Evolutionary conservation across 2,797 vertebrate genomes (phyloP).

Genomic region (Cossypha caffra): DNA sequence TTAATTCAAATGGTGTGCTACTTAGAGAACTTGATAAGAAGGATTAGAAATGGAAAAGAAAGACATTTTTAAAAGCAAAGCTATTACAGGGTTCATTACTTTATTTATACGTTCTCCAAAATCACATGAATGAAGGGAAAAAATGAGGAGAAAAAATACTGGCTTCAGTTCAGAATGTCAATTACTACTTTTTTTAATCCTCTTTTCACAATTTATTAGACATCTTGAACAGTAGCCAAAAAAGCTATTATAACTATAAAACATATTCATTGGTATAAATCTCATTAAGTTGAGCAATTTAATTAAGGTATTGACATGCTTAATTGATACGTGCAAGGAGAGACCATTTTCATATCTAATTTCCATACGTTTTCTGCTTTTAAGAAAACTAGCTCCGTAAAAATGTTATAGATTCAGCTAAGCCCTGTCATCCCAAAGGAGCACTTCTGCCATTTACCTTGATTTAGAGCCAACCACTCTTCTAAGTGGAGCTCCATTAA

Average conservation of each 20-base stretch:
- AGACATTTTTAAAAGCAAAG: conserved; percentile 68
- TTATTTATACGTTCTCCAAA: conserved; percentile 75
- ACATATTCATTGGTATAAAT: conserved; percentile 97
- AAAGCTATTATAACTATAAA: conserved; percentile 99
- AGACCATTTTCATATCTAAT: conserved; percentile 92
- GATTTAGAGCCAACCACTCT: conserved; percentile 86
- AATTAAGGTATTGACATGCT: conserved; percentile 99
- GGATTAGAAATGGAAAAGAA: conserved; percentile 71
- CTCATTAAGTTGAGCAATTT: conserved; percentile 97
- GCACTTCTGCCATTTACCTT: conserved; percentile 90
- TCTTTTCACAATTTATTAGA: conserved; percentile 93
- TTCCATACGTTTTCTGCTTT: conserved; percentile 81
- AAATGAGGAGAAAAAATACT: conserved; percentile 69
- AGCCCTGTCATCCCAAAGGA: conserved; percentile 84
- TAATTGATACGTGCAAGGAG: conserved; percentile 95
- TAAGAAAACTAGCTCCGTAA: conserved; percentile 77
- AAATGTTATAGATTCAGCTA: conserved; percentile 81
- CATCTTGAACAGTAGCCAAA: conserved; percentile 93
- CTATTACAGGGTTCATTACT: conserved; percentile 76
- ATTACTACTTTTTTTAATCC: conserved; percentile 78
- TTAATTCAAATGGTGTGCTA: conserved; percentile 42
- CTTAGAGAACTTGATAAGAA: conserved; percentile 72
- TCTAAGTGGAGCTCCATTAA: conserved; percentile 79
- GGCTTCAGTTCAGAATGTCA: conserved; percentile 79
- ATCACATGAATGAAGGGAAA: conserved; percentile 75